These are phyloP conservation scores for Oplegnathus fasciatus DNA, from an alignment of 2,113 vertebrate genomes.

Conservation along the genomic window DNA sequence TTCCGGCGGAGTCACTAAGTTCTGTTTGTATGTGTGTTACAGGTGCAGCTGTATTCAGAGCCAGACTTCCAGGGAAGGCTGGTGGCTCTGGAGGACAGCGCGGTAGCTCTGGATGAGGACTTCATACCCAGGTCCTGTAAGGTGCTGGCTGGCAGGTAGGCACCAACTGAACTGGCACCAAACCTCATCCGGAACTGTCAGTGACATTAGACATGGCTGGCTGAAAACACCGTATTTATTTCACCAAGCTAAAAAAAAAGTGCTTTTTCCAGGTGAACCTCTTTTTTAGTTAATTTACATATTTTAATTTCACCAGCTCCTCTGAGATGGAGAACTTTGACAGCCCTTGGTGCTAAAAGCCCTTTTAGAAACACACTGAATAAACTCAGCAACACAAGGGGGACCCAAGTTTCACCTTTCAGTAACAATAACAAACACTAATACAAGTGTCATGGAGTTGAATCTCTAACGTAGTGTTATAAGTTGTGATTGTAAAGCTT, in stretches of 20 bases:
- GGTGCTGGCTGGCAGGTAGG: slow-evolving; percentile 92
- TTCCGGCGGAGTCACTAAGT: neutral
- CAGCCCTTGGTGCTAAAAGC: too few species aligned
- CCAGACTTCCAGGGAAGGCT: slow-evolving; percentile 88
- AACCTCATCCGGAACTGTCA: neutral
- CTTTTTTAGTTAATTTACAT: neutral
- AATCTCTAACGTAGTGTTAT: neutral
- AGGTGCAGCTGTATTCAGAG: slow-evolving; percentile 95
- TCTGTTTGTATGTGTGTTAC: slow-evolving; percentile 59
- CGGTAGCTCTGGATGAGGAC: slow-evolving; percentile 84
- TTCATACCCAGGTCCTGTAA: slow-evolving; percentile 91
- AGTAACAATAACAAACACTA: neutral
- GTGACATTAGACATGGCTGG: neutral
- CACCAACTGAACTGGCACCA: neutral
- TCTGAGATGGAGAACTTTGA: neutral
- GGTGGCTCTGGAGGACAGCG: slow-evolving; percentile 86
- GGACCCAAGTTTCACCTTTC: neutral
- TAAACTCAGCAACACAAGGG: neutral
- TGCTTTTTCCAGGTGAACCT: neutral
- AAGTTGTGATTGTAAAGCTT: neutral
- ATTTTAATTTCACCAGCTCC: neutral
- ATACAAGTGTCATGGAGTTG: neutral
- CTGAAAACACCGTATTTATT: neutral
- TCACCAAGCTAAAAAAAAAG: neutral
- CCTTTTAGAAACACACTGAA: neutral